Percentiles rank a stretch among this genome's conserved stretches.
Evolutionary conservation across 2,113 vertebrate genomes (phyloP).

Genomic region (Scophthalmus maximus): DNA sequence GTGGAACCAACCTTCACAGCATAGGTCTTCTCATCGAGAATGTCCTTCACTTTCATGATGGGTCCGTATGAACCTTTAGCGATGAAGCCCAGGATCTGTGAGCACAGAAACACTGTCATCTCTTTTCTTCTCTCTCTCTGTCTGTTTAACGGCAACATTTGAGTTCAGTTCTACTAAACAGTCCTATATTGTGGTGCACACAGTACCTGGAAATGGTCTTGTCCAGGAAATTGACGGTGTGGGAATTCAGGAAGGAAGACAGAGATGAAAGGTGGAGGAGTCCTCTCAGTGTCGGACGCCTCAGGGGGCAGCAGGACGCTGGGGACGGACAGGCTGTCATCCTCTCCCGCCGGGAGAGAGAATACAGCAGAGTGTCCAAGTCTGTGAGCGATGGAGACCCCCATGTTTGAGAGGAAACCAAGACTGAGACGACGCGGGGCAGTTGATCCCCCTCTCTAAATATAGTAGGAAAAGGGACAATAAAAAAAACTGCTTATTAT

Average conservation of each 20-base stretch:
- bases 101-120: conserved; percentile 9
- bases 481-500: too few relatives aligned
- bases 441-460: conserved; percentile 28
- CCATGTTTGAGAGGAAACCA: conserved; percentile 50
- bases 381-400: conserved; percentile 70
- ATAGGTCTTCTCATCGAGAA: conserved; percentile 82
- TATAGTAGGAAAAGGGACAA: not conserved
- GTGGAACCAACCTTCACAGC: conserved; percentile 87
- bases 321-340: conserved; percentile 11
- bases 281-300: conserved; percentile 39
- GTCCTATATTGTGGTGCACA: too few relatives aligned
- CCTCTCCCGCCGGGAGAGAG: conserved; percentile 56
- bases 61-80: conserved; percentile 94
- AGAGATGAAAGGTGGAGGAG: too few relatives aligned
- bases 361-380: conserved; percentile 51
- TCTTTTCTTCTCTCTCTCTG: not conserved
- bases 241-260: conserved; percentile 93
- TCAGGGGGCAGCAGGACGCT: conserved; percentile 48
- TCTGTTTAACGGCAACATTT: not conserved
- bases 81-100: conserved; percentile 88
- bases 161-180: not conserved
- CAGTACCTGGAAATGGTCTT: conserved; percentile 77
- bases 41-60: conserved; percentile 89
- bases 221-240: conserved; percentile 68
- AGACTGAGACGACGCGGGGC: conserved; percentile 46